Base-by-base conservation (phyloP, 2,113 vertebrate genomes). In the Athene noctua region DNA sequence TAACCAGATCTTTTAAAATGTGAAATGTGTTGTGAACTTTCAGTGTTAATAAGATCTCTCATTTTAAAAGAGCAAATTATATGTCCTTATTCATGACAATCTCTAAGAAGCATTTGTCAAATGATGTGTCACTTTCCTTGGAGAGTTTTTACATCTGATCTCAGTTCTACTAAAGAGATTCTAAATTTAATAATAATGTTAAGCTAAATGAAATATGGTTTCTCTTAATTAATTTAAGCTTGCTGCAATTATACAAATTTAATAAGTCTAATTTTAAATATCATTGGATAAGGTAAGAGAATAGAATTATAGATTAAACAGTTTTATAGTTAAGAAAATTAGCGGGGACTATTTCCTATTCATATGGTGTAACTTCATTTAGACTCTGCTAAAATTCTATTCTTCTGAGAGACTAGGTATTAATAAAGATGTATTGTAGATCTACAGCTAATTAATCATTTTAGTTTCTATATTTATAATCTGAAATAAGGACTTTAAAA, bases 161-260 rank as follows among this genome's bases (percentile, higher is more conserved):
- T 92, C 66, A 44, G 62, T 77, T 90, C 73, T 81, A 10, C 30
- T 72, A 49, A 84, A 86, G 57, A 71, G 25, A 89, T 72, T 81
- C 46, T 81, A 59, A 87, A 90, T 90, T 85, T 86, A 88, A 95
- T 94, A 88, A 86, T 63, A 66, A 75, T 61, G n/a, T 15, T 85
- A 72, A 84, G 75, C 27, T 74, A 84, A 89, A 87, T 23, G 13
- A 89, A 88, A 49, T 36, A 82, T 38, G 6, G 3, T 75, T 91
- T 94, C 15, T 79, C 25, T 80, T 86, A 85, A 92, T 87, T 85
- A 85, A 94, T 94, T 92, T 92, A 84, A 65, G 13, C 27, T 89
- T 89, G 4, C 68, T 92, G 44, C 44, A 79, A 71, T 74, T 66
- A 81, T 54, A 79, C 34, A 92, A 84, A 91, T 88, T 81, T 70